Evolutionary conservation across 2,797 vertebrate genomes (phyloP).

Genomic region (Sebastiscus albofasciatus): DNA sequence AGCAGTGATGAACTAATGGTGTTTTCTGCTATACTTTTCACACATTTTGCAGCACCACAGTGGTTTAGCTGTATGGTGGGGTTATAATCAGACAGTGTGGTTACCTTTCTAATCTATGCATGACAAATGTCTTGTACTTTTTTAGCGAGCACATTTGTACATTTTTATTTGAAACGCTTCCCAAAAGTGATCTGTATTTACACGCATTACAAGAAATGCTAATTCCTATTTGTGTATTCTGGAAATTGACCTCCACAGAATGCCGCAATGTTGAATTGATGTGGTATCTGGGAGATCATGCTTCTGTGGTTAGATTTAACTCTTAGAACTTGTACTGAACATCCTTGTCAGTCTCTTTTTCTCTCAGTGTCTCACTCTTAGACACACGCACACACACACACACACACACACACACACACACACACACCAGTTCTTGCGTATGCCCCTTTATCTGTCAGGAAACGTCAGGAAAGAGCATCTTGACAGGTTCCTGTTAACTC

Average conservation of each 20-base stretch:
- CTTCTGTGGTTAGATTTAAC: conserved; percentile 1
- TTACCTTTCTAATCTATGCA: not conserved
- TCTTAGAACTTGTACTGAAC: not conserved
- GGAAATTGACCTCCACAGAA: not conserved
- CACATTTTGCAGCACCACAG: not conserved
- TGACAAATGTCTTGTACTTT: not conserved
- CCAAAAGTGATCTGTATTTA: not conserved
- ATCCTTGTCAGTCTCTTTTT: not conserved
- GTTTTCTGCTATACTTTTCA: not conserved
- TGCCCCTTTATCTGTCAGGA: conserved; percentile 77
- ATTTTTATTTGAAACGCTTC: not conserved
- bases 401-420: not conserved
- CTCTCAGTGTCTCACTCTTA: not conserved
- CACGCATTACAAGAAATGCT: not conserved
- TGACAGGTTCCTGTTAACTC: conserved; percentile 65
- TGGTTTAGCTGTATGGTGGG: not conserved
- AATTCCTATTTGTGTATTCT: not conserved
- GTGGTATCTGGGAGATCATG: not conserved
- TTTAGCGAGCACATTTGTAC: not conserved
- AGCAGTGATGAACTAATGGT: not conserved
- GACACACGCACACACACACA: not conserved
- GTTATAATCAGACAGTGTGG: conserved; percentile 10
- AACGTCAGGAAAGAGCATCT: conserved; percentile 63
- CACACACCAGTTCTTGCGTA: not conserved
- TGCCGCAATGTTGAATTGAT: not conserved